These are phyloP conservation scores for Eudorcas thomsonii DNA, from an alignment of 2,113 vertebrate genomes.

Conservation along the genomic window DNA sequence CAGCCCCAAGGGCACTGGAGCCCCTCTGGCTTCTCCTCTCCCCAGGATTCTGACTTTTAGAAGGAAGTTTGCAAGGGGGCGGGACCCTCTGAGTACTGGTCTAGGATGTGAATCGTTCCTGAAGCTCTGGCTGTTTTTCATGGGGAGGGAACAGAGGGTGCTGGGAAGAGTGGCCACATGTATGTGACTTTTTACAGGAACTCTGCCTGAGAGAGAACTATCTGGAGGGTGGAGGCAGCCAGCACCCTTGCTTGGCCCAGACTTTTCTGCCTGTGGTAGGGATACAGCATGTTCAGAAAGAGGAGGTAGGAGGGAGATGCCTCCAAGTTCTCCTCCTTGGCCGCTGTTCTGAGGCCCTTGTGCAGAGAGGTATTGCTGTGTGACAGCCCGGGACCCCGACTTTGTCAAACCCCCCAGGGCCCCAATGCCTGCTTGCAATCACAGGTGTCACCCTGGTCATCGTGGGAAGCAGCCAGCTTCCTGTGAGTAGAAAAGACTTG, in stretches of 20 bases:
- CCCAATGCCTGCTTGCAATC: not conserved
- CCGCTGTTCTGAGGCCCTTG: not conserved
- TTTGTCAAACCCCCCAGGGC: not conserved
- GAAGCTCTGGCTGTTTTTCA: not conserved
- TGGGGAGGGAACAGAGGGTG: not conserved
- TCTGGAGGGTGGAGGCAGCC: not conserved
- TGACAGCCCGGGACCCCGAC: not conserved
- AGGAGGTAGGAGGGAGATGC: not conserved
- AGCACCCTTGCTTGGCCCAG: not conserved
- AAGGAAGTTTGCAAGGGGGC: not conserved
- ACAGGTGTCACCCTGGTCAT: not conserved
- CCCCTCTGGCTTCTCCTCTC: not conserved
- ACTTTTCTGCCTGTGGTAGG: not conserved
- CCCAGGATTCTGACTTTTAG: not conserved
- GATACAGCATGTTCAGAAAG: not conserved
- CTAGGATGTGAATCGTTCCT: not conserved
- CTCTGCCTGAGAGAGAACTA: not conserved
- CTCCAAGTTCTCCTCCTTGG: not conserved
- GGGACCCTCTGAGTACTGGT: not conserved
- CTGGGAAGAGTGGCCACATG: not conserved
- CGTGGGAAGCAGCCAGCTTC: not conserved
- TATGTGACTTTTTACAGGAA: not conserved
- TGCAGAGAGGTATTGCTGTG: not conserved
- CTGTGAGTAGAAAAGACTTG: not conserved
- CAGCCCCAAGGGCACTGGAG: no score